Percentiles rank a stretch among this genome's conserved stretches.
phyloP scores from a whole-genome alignment of 1,140 invertebrate genomes.

The Lethocerus indicus region DNA sequence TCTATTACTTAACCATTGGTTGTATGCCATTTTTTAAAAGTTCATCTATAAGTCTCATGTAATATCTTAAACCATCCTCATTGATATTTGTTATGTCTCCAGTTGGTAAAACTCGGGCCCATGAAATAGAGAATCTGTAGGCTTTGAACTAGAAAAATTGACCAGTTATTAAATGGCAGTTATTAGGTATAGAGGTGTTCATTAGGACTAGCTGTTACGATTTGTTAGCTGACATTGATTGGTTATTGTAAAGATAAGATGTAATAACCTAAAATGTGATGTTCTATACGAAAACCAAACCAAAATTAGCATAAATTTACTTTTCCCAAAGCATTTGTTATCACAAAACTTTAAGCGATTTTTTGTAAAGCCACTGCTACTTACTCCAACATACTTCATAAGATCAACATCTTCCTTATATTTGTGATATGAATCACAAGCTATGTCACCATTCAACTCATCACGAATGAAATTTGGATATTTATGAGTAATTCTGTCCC shows the following conservation, averaged over 20 bases:
- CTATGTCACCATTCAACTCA: constrained; percentile 34
- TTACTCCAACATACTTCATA: constrained; percentile 29
- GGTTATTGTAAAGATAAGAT: no score
- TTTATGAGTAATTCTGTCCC: constrained; percentile 22
- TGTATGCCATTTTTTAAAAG: constrained; percentile 31
- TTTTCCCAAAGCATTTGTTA: no score
- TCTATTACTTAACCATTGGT: constrained; percentile 27
- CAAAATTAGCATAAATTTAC: no score
- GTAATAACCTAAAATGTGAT: no score
- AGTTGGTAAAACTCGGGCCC: constrained; percentile 44
- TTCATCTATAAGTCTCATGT: constrained; percentile 42
- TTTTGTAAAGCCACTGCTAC: no score
- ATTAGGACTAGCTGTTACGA: no score
- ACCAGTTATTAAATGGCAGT: background rate
- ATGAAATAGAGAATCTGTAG: constrained; percentile 53
- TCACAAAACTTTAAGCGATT: no score
- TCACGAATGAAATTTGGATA: constrained; percentile 31
- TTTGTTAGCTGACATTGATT: no score
- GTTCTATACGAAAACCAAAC: no score
- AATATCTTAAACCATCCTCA: constrained; percentile 42
- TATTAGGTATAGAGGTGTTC: background rate
- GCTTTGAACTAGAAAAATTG: constrained; percentile 23
- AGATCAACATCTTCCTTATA: constrained; percentile 33
- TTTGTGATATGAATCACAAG: constrained; percentile 38
- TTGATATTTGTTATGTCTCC: constrained; percentile 39